Conservation (phyloP, 2,888 invertebrate species). For the Drosophila emarginata region DNA sequence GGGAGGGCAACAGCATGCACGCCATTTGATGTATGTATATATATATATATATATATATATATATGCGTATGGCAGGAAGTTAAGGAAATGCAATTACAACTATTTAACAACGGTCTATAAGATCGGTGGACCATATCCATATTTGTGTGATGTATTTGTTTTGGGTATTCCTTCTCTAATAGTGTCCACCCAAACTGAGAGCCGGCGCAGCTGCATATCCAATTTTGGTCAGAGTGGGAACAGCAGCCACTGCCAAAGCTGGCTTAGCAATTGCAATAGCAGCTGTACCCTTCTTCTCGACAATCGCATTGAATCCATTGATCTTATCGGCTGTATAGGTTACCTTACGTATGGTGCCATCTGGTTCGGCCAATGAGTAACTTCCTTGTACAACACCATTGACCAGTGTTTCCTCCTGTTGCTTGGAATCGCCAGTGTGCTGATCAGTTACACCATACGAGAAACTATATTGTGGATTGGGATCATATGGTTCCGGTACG, state of each 20-base stretch:
- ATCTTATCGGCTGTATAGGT: slow-evolving; percentile 81
- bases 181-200: slow-evolving; percentile 60
- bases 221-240: slow-evolving; percentile 58
- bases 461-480: slow-evolving; percentile 80
- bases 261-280: slow-evolving; percentile 53
- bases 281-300: slow-evolving; percentile 72
- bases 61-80: not conserved
- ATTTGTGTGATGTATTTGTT: slow-evolving; percentile 12
- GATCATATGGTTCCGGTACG: slow-evolving; percentile 76
- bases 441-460: slow-evolving; percentile 81
- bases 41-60: too few species aligned
- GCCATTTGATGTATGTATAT: not conserved
- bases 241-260: slow-evolving; percentile 62
- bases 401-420: slow-evolving; percentile 81
- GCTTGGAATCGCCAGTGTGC: slow-evolving; percentile 81
- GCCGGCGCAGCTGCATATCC: slow-evolving; percentile 66
- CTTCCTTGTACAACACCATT: slow-evolving; percentile 82
- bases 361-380: slow-evolving; percentile 81
- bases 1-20: slow-evolving; percentile 37
- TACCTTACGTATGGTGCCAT: slow-evolving; percentile 81
- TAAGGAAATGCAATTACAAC: slow-evolving; percentile 48
- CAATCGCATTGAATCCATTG: slow-evolving; percentile 82
- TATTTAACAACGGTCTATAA: slow-evolving; percentile 57
- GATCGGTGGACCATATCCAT: slow-evolving; percentile 35
- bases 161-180: slow-evolving; percentile 28